Conservation (phyloP, 2,113 vertebrate species). For the Cynopterus brachyotis region DNA sequence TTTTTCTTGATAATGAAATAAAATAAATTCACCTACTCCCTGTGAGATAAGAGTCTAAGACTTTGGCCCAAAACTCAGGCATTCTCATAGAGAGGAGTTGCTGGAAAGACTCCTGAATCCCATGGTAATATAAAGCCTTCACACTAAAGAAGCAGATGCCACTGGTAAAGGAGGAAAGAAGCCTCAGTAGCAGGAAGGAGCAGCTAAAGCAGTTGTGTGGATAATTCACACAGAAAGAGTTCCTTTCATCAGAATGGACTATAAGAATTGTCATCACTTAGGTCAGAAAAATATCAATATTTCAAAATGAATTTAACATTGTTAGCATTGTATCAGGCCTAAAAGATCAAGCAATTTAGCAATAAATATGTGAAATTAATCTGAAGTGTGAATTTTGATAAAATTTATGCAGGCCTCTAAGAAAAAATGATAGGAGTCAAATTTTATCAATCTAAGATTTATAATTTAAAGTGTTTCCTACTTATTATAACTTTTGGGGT, state of each 20-base stretch:
- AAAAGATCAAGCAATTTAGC: not conserved
- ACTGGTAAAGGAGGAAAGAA: not conserved
- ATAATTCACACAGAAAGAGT: not conserved
- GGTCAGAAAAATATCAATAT: not conserved
- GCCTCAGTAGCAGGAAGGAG: not conserved
- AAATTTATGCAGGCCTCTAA: not conserved
- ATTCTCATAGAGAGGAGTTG: not conserved
- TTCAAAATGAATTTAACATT: not conserved
- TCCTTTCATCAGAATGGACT: not conserved
- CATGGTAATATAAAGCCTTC: not conserved
- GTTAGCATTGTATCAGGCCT: not conserved
- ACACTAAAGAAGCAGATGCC: not conserved
- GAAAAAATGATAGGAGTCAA: not conserved
- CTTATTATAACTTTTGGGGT: not conserved
- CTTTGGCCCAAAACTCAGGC: not conserved
- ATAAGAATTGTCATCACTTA: not conserved
- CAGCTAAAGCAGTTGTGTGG: not conserved
- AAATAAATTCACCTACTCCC: not conserved
- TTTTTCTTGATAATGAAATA: not conserved
- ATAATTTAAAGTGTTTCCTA: not conserved
- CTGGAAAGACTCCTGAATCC: not conserved
- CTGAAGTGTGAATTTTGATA: not conserved
- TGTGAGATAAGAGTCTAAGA: not conserved
- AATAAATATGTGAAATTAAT: not conserved
- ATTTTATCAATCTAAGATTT: constrained; percentile 18